Evolutionary conservation across 2,888 invertebrate genomes (phyloP).

Genomic region (Lasioglossum villosulum): DNA sequence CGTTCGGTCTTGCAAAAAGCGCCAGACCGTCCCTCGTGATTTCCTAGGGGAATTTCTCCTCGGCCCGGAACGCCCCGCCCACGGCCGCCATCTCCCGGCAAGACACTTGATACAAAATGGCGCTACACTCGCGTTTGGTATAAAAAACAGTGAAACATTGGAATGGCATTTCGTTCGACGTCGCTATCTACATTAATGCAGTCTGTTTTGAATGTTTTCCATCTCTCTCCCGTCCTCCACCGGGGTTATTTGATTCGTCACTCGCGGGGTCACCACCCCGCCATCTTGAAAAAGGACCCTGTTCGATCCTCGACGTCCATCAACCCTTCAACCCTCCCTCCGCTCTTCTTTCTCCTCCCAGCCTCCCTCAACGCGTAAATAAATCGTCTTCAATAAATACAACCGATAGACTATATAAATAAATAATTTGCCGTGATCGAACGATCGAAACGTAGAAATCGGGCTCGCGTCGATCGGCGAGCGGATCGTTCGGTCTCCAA

Average conservation of each 20-base stretch:
- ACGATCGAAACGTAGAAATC: slow-evolving; percentile 58
- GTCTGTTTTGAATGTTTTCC: slow-evolving; percentile 62
- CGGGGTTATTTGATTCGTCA: slow-evolving; percentile 49
- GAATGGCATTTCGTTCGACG: slow-evolving; percentile 76
- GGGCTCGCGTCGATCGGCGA: slow-evolving; percentile 23
- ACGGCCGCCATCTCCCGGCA: slow-evolving; percentile 40
- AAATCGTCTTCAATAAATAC: slow-evolving; percentile 82
- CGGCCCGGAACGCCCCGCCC: slow-evolving; percentile 26
- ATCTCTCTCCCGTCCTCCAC: not conserved
- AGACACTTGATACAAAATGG: slow-evolving; percentile 81
- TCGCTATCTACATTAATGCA: slow-evolving; percentile 73
- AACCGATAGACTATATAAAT: slow-evolving; percentile 83
- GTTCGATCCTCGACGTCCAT: slow-evolving; percentile 11
- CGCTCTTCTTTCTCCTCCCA: slow-evolving; percentile 26
- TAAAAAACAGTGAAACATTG: slow-evolving; percentile 81
- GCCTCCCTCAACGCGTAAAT: slow-evolving; percentile 72
- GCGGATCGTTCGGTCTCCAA: not conserved
- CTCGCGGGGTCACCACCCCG: slow-evolving; percentile 17
- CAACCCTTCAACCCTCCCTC: not conserved
- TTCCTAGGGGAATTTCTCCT: not conserved
- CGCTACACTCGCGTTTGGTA: slow-evolving; percentile 79
- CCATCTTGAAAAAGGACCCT: slow-evolving; percentile 26
- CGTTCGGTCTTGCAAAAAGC: not conserved
- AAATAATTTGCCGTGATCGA: slow-evolving; percentile 75
- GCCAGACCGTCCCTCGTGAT: not conserved